Conservation (phyloP, 1,140 invertebrate species). For the Pentalonia nigronervosa region DNA sequence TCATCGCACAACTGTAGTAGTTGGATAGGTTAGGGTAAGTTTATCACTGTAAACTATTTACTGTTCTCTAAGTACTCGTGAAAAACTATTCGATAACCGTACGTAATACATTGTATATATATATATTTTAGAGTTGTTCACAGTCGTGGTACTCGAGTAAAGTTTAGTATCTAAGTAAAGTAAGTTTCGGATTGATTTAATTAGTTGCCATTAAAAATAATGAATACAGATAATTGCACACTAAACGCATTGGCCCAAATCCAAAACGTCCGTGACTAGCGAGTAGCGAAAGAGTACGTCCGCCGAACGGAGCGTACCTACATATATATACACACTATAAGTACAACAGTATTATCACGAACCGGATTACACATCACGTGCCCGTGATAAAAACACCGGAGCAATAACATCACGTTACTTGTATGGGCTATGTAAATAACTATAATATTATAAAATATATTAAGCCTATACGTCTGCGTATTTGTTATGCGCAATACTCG, state of each 20-base stretch:
- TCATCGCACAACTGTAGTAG: too few species aligned
- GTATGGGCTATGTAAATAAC: too few species aligned
- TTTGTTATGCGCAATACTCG: neutral
- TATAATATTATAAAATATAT: too few species aligned
- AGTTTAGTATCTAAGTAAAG: neutral
- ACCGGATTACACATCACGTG: neutral
- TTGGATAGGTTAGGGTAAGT: neutral
- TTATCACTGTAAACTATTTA: neutral
- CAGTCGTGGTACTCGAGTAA: neutral
- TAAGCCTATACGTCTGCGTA: too few species aligned
- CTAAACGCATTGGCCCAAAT: conserved; percentile 12
- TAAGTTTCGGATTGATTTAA: neutral
- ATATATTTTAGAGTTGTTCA: neutral
- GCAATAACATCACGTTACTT: too few species aligned
- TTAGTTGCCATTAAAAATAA: conserved; percentile 7
- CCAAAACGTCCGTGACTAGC: neutral
- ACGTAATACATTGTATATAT: neutral
- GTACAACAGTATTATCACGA: neutral
- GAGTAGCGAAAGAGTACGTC: neutral
- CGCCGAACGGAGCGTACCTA: neutral
- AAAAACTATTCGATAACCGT: neutral
- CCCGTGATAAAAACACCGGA: neutral
- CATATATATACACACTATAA: neutral
- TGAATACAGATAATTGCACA: conserved; percentile 1
- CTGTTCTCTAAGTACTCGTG: neutral